Conservation (phyloP, 2,113 vertebrate species). For the Oncorhynchus tshawytscha region DNA sequence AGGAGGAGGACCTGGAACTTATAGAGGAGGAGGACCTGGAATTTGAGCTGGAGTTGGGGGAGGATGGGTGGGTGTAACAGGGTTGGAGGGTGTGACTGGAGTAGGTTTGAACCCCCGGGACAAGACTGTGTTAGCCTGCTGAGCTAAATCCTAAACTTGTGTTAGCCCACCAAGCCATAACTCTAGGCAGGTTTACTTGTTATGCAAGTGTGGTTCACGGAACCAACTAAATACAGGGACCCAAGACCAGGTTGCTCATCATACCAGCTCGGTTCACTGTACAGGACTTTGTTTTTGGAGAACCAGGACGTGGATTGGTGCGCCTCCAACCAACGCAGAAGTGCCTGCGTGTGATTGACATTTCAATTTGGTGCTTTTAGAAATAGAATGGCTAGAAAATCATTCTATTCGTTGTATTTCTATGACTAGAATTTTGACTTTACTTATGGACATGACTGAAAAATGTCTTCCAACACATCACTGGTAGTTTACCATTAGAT, state of each 20-base stretch:
- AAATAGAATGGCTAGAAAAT: not conserved
- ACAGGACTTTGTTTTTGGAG: no score
- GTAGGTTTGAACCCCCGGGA: no score
- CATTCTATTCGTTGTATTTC: not conserved
- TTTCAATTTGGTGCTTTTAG: not conserved
- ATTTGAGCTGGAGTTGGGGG: not conserved
- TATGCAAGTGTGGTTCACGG: no score
- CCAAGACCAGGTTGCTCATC: no score
- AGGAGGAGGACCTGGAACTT: not conserved
- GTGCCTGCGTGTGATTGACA: no score
- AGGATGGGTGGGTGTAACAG: not conserved
- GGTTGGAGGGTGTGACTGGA: not conserved
- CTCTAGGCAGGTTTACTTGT: no score
- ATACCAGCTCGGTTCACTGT: no score
- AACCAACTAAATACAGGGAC: no score
- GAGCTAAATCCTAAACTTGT: not conserved
- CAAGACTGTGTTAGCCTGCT: not conserved
- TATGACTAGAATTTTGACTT: not conserved
- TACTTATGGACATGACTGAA: not conserved
- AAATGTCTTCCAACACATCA: not conserved
- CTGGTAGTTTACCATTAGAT: not conserved
- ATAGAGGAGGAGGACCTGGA: not conserved
- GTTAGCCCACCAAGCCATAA: no score
- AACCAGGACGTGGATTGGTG: no score
- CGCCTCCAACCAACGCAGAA: no score